A percentile compares a stretch with the other conserved stretches of the same genome.
These are phyloP conservation scores for Dendrocopos noguchii DNA, from an alignment of 2,113 vertebrate species.

Conservation along the genomic window DNA sequence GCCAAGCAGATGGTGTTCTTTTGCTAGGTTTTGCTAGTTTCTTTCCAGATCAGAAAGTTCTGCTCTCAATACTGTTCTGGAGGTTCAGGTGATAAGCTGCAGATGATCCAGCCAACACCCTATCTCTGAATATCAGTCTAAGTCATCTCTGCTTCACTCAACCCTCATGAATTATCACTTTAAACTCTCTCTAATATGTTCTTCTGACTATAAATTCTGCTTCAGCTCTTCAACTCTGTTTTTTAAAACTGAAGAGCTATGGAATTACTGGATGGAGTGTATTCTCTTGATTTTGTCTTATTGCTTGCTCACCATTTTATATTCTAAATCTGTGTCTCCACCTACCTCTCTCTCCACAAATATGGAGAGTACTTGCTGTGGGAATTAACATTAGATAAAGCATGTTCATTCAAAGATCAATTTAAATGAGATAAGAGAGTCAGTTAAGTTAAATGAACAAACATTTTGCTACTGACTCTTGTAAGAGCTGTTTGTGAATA, in stretches of 20 bases:
- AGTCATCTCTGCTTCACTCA: neutral
- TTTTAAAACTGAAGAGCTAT: neutral
- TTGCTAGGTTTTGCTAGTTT: neutral
- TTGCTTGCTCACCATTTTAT: neutral
- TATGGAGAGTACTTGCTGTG: neutral
- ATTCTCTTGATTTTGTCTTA: neutral
- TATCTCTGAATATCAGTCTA: neutral
- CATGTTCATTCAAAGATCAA: neutral
- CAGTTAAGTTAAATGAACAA: neutral
- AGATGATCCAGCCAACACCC: neutral
- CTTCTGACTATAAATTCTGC: neutral
- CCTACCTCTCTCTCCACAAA: neutral
- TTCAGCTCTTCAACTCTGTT: neutral
- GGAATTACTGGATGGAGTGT: neutral
- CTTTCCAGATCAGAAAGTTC: neutral
- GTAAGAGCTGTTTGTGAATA: slow-evolving; percentile 18
- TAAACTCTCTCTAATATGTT: neutral
- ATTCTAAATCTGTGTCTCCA: neutral
- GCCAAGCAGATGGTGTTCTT: neutral
- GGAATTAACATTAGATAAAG: slow-evolving; percentile 1
- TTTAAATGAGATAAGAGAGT: neutral
- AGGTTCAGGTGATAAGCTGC: neutral
- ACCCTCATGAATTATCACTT: neutral
- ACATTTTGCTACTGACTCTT: slow-evolving; percentile 7
- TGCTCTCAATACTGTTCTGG: neutral